Evolutionary conservation across 2,888 invertebrate genomes (phyloP), one percentile per base, ranked within the genome.

Genomic region (Dromius quadrimaculatus): DNA sequence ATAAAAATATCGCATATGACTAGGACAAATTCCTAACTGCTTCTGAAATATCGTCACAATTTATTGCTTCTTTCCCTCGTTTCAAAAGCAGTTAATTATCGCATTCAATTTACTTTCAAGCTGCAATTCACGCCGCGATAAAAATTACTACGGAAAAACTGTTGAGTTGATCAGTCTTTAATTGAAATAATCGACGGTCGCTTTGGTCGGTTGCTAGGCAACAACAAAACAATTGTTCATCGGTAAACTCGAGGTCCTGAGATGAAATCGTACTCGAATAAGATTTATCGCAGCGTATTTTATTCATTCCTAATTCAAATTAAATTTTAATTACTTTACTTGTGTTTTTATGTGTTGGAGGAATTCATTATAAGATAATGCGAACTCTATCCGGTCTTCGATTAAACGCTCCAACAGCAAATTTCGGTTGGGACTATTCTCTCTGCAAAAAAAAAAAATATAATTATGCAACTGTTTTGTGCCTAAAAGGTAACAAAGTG

Each of bases 331-430:
- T 71, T 91, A 95, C 88, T 95, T 95, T 84, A 95, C 90, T 86
- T 94, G 93, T 77, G 88, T 88, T 84, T 94, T 93, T 77, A 96
- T 86, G 85, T 97, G 96, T 84, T 98, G 97, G 82, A 99, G 87
- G 85, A 99, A 99, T 88, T 99, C 98, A 83, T 95, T 94, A 86
- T 98, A 98, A 75, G 97, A 96, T 84, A 97, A 90, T 64, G 95
- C 91, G 70, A 93, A 92, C 82, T 99, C 98, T 73, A 93, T 90
- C 78, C 97, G 87, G 84, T 99, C 99, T 83, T 99, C 98, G 54
- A 97, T 88, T 78, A 99, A 87, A 77, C 91, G 90, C 79, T 97
- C 94, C 73, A 93, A 90, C 84, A 99, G 97, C 75, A 90, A 82
- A 69, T 88, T 87, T 74, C 94, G 88, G 71, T 90, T 87, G 68